phyloP scores from a whole-genome alignment of 2,888 invertebrate species.

The Lymantria dispar region DNA sequence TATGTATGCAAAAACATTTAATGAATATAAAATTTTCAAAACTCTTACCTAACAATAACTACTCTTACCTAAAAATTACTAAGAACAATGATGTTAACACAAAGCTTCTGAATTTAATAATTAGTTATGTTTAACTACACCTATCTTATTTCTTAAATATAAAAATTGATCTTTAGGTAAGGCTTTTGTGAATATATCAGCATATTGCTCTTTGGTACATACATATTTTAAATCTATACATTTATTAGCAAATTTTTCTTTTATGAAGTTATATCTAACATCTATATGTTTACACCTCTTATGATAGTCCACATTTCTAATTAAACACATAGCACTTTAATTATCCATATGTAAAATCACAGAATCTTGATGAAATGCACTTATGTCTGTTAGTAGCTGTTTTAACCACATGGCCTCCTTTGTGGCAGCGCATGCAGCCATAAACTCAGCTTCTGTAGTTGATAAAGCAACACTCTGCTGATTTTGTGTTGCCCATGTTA shows the following conservation, averaged over 20 bases:
- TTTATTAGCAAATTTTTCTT: conserved; percentile 4
- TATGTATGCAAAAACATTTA: too few relatives aligned
- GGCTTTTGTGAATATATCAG: conserved; percentile 3
- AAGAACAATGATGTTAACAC: too few relatives aligned
- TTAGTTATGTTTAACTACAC: neutral
- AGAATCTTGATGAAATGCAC: conserved; percentile 1
- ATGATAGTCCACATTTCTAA: conserved; percentile 2
- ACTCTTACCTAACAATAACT: too few relatives aligned
- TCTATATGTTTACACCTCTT: conserved; percentile 9
- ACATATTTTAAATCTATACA: conserved; percentile 4
- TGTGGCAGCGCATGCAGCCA: neutral
- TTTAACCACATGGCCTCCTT: conserved; percentile 3
- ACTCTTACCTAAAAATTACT: too few relatives aligned
- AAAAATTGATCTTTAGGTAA: neutral
- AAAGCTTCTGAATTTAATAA: too few relatives aligned
- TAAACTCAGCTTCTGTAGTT: neutral
- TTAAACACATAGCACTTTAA: neutral
- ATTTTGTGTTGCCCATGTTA: conserved; percentile 6
- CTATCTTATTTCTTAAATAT: neutral
- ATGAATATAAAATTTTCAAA: too few relatives aligned
- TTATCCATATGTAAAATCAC: neutral
- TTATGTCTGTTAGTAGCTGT: neutral
- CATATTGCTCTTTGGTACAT: neutral
- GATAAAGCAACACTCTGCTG: neutral
- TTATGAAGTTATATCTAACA: conserved; percentile 6